Evolutionary conservation across 2,888 invertebrate genomes (phyloP).

Genomic region (Euzetes globulus): DNA sequence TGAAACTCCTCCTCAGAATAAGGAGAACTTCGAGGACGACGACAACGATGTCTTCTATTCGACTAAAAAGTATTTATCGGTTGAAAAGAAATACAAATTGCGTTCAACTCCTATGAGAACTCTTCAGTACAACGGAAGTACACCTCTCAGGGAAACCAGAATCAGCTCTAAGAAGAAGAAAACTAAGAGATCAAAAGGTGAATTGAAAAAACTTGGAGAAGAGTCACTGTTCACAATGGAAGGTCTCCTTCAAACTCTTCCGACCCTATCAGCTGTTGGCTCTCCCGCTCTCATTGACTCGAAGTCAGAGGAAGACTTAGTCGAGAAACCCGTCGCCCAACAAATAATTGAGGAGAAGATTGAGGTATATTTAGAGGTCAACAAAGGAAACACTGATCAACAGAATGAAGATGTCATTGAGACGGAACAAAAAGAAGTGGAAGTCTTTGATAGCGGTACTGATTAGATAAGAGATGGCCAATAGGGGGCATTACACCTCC

Average conservation of each 20-base stretch:
- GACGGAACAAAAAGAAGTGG: neutral
- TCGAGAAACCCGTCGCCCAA: no score
- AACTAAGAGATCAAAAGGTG: neutral
- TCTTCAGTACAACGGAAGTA: conserved; percentile 8
- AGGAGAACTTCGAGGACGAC: conserved; percentile 5
- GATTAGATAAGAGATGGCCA: no score
- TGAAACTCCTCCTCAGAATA: conserved; percentile 12
- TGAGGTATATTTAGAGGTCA: no score
- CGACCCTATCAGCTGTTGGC: neutral
- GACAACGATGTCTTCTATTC: conserved; percentile 20
- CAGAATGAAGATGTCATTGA: no score
- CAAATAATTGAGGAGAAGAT: no score
- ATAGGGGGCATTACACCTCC: no score
- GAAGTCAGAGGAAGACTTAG: no score
- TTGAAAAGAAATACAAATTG: neutral
- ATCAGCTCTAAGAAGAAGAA: conserved; percentile 1
- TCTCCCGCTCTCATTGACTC: neutral
- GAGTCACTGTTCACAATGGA: neutral
- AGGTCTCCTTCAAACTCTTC: neutral
- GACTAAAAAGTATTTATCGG: neutral
- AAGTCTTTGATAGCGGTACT: neutral
- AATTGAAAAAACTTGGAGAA: neutral
- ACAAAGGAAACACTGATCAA: no score
- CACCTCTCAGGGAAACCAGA: neutral
- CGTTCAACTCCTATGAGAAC: conserved; percentile 9